A percentile compares a stretch with the other conserved stretches of the same genome.
Evolutionary conservation across 2,113 vertebrate genomes (phyloP).

Genomic region (Agapornis roseicollis): DNA sequence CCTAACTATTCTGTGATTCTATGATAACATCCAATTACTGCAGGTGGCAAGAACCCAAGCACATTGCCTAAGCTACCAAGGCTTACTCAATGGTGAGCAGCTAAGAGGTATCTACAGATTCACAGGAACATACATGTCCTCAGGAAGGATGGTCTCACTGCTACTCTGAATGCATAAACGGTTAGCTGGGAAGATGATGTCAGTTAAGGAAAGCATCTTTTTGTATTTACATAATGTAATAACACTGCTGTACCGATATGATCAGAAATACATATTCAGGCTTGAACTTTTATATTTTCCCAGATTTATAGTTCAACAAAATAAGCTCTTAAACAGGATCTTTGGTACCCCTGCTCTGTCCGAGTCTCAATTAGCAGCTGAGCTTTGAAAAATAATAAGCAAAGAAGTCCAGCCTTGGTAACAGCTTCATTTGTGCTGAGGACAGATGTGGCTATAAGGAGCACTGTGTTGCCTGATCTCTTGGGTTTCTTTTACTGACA

Average conservation of each 20-base stretch:
- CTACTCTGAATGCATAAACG: neutral
- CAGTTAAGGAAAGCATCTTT: neutral
- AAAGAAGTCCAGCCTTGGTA: neutral
- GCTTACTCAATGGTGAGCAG: neutral
- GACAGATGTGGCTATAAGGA: neutral
- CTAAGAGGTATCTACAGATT: neutral
- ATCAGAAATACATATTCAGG: neutral
- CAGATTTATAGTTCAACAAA: neutral
- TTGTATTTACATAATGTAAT: neutral
- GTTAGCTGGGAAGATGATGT: neutral
- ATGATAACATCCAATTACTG: neutral
- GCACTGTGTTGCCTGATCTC: neutral
- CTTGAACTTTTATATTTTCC: neutral
- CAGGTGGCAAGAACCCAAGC: neutral
- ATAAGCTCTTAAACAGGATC: neutral
- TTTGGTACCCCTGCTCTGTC: neutral
- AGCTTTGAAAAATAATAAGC: neutral
- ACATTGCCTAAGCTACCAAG: rapidly evolving
- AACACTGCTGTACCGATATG: neutral
- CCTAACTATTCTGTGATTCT: too few relatives aligned
- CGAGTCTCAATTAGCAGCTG: neutral
- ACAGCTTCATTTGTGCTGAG: neutral
- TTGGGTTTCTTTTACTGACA: neutral
- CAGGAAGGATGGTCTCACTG: rapidly evolving
- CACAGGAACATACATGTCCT: rapidly evolving